Evolutionary conservation across 1,140 invertebrate genomes (phyloP).

Genomic region (Hyles vespertilio): DNA sequence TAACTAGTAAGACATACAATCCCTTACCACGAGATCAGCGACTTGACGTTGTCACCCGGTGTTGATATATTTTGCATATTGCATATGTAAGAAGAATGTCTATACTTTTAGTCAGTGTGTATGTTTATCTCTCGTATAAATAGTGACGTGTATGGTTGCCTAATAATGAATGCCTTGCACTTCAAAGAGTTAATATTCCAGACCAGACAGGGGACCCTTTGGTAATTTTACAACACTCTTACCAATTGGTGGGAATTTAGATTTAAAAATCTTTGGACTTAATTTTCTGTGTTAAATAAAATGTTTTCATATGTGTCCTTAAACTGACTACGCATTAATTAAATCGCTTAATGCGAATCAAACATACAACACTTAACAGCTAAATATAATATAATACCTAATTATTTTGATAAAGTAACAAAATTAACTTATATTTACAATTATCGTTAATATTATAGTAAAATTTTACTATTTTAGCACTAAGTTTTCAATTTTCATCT

Average conservation of each 20-base stretch:
- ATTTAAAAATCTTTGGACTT: conserved; percentile 67
- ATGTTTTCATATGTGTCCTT: conserved; percentile 57
- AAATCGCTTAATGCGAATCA: conserved; percentile 70
- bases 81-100: too few species aligned
- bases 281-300: conserved; percentile 44
- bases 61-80: conserved; percentile 22
- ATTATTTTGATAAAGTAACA: conserved; percentile 74
- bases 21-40: conserved; percentile 73
- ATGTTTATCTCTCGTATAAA: too few species aligned
- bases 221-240: conserved; percentile 53
- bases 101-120: too few species aligned
- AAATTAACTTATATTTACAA: conserved; percentile 76
- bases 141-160: too few species aligned
- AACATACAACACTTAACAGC: conserved; percentile 73
- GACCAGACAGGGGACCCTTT: conserved; percentile 38
- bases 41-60: conserved; percentile 59
- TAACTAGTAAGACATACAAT: conserved; percentile 74
- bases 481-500: conserved; percentile 35
- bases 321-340: conserved; percentile 63
- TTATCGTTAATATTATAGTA: conserved; percentile 68
- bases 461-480: conserved; percentile 67
- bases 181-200: background rate
- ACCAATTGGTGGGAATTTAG: conserved; percentile 67
- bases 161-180: too few species aligned
- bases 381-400: conserved; percentile 73